phyloP scores from a whole-genome alignment of 2,113 vertebrate genomes.

The Calonectris borealis region DNA sequence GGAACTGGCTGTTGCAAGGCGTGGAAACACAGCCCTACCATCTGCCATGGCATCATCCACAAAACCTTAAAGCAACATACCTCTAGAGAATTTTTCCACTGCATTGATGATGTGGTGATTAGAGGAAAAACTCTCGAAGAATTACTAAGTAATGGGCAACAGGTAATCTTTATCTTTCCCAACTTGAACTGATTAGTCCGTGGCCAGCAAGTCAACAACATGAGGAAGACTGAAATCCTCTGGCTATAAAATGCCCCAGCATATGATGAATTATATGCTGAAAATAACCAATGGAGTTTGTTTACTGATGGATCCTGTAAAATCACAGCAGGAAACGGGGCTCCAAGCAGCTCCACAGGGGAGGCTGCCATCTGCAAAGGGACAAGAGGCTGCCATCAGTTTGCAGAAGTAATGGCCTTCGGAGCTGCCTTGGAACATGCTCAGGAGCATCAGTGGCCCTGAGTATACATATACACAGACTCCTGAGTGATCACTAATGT shows the following conservation, averaged over 20 bases:
- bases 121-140: not conserved
- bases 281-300: not conserved
- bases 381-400: not conserved
- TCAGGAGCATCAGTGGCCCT: not conserved
- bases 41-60: not conserved
- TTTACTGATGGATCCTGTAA: not conserved
- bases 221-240: not conserved
- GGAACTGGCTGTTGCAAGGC: not conserved
- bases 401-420: not conserved
- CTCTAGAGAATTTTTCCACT: not conserved
- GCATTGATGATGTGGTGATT: not conserved
- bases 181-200: not conserved
- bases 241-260: not conserved
- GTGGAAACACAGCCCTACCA: not conserved
- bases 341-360: not conserved
- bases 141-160: not conserved
- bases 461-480: not conserved
- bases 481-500: not conserved
- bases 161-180: not conserved
- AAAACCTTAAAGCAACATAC: not conserved
- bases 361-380: not conserved
- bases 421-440: fast-evolving
- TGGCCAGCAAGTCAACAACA: not conserved
- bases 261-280: not conserved
- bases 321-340: not conserved